Percentiles rank a stretch among this genome's conserved stretches.
These are phyloP conservation scores for Peribatodes rhomboidaria DNA, from an alignment of 2,888 invertebrate species.

Conservation along the genomic window DNA sequence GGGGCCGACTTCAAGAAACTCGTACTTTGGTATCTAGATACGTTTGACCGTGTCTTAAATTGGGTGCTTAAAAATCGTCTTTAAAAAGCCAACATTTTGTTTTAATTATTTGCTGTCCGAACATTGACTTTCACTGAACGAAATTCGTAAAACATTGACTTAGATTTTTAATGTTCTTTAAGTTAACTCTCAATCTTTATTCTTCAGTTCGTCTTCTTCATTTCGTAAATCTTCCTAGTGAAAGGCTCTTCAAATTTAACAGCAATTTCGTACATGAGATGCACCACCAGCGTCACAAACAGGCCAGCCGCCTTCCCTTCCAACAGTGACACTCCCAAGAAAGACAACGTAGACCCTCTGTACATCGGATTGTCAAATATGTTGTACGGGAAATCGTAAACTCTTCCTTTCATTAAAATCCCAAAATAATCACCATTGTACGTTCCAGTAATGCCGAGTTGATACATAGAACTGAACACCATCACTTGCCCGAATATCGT, in stretches of 20 bases:
- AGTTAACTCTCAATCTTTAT: background rate
- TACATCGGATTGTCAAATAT: slow-evolving; percentile 48
- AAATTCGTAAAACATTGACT: background rate
- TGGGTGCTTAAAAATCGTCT: too few species aligned
- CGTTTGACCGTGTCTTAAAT: too few species aligned
- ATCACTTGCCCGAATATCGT: slow-evolving; percentile 3
- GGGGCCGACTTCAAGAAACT: too few species aligned
- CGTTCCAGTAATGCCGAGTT: slow-evolving; percentile 46
- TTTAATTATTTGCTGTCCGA: too few species aligned
- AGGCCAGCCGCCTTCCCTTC: slow-evolving; percentile 15
- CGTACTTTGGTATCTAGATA: too few species aligned
- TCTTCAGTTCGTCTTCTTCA: slow-evolving; percentile 3
- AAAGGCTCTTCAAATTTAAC: slow-evolving; percentile 17
- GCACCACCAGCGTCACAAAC: background rate
- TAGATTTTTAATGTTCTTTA: background rate
- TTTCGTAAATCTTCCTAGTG: slow-evolving; percentile 6
- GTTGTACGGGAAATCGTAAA: slow-evolving; percentile 46
- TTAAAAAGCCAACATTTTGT: too few species aligned
- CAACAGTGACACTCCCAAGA: slow-evolving; percentile 37
- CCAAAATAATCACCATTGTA: slow-evolving; percentile 50
- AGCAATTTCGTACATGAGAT: slow-evolving; percentile 21
- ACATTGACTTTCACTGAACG: background rate
- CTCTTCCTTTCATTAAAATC: slow-evolving; percentile 46
- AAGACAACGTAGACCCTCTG: slow-evolving; percentile 46
- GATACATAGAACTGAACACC: slow-evolving; percentile 40